Percentiles rank a stretch among this genome's conserved stretches.
Conservation (phyloP, 2,797 vertebrate species). For the Stomatorhinus walkeri region DNA sequence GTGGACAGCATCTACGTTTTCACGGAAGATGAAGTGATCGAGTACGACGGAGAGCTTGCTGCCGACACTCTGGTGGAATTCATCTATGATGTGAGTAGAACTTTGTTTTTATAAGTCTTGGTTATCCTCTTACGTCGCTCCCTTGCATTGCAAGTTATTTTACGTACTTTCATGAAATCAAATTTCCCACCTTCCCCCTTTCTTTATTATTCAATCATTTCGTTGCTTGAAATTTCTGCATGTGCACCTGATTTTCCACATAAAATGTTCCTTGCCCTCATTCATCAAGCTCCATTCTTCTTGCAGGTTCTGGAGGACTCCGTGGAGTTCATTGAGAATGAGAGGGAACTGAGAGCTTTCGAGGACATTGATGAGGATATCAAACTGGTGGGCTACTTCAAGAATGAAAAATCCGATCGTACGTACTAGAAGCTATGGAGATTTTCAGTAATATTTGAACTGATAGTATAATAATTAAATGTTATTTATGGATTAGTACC, state of each 20-base stretch:
- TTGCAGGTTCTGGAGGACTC: slow-evolving; percentile 81
- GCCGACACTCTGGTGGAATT: slow-evolving; percentile 85
- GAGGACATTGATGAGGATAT: slow-evolving; percentile 77
- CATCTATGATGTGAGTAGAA: slow-evolving; percentile 75
- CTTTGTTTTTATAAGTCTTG: slow-evolving; percentile 26
- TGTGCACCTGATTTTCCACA: not conserved
- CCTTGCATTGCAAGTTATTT: not conserved
- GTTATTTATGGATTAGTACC: not conserved
- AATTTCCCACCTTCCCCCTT: not conserved
- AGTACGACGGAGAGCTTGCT: slow-evolving; percentile 80
- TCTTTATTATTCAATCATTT: not conserved
- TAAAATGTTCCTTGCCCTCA: not conserved
- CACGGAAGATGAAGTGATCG: slow-evolving; percentile 76
- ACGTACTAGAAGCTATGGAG: slow-evolving; percentile 53
- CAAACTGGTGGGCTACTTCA: slow-evolving; percentile 89
- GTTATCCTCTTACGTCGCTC: not conserved
- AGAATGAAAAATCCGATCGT: slow-evolving; percentile 83
- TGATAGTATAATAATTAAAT: not conserved
- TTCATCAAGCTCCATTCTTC: not conserved
- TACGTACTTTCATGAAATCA: not conserved
- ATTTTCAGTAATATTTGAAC: not conserved
- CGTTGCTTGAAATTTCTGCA: not conserved
- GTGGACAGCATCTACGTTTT: slow-evolving; percentile 79
- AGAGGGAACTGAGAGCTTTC: slow-evolving; percentile 71
- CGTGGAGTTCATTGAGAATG: slow-evolving; percentile 77